Base-by-base conservation (phyloP, 30 jellyfish, hydroid and myxozoan genomes). In the Pseudorhiza aurosa region DNA sequence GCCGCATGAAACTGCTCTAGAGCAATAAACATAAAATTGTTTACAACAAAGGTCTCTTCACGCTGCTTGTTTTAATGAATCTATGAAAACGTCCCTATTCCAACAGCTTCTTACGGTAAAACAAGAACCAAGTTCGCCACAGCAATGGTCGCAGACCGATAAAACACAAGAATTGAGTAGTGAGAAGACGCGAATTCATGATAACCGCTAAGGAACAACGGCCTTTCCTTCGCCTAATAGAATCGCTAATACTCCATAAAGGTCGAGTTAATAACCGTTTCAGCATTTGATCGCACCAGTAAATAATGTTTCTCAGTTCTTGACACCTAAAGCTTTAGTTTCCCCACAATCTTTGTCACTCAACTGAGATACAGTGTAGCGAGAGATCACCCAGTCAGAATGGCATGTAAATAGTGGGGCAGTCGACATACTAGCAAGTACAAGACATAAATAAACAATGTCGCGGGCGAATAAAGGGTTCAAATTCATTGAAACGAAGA, bases 1-100 rank as follows among this genome's bases (percentile, higher is more conserved):
- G 71, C 88, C 88, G 63, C 88, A 75, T 58, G 88, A 75, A 75
- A 58, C 88, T 75, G 88, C 58, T 58, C 45, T 58, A 42, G 72
- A 28, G 55, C 79, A 58, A 60, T 59, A 75, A 75, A 75, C 88
- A 75, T 39, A 15, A 28, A 43, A 75, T 58, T 75, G 88, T 75
- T 75, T 75, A 58, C 78, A 22, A 44, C 74, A 55, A 60, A 32
- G 58, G 8, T 65, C 91, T 60, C 82, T 50, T 31, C 91, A 64
- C 60, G 84, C 62, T 65, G 81, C 44, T 50, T 74, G 33, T 43
- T 55, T 43, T 51, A 32, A 55, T 56, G 70, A 74, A 74, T 64
- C 21, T 64, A 64, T 64, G 77, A 64, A 64, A 64, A 64, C 36
- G 28, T 68, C 2, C 75, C 47, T 43, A 47, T 43, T 18, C 45